Evolutionary conservation across 2,113 vertebrate genomes (phyloP), one percentile per base, ranked within the genome.

Genomic region (Cyprinus carpio): DNA sequence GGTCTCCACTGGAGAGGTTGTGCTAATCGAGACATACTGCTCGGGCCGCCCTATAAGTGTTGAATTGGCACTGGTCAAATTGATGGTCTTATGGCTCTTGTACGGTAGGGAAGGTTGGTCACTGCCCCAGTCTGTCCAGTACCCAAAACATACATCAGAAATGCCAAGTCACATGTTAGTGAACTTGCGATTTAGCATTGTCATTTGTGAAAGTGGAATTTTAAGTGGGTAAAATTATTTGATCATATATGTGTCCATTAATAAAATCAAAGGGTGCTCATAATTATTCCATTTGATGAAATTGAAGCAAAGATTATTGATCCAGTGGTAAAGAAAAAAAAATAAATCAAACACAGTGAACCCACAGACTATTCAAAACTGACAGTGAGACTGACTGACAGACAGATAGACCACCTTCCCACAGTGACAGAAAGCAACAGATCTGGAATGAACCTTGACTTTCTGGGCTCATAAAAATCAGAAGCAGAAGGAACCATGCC

Each of bases 51-150:
- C 96, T 94, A 95, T 93, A 95, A 97, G 94, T 93, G 95, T 92
- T 88, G 95, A 95, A 92, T 90, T 94, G 90, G 95, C 88, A 92
- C 96, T 92, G 89, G 96, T 98, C 93, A 99, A 95, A 96, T 97
- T 97, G 93, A 98, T 95, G 91, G 95, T 96, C 95, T 95, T 95
- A 93, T 95, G 95, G 93, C 90, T 96, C 94, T 92, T 93, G 93
- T 90, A 95, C 90, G 94, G 94, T 90, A 95, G 94, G 93, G 91
- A 96, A 93, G 92, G 93, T 91, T 92, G 94, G 92, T 92, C 88
- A 77, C 83, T 85, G 93, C 92, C 95, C 96, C 96, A 96, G 2
- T 97, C 96, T 97, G 93, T 95, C 89, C 91, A 82, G 69, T 65
- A 89, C 87, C 77, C 83, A 77, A 77, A 72, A 85, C 82, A 84